Evolutionary conservation across 2,797 vertebrate species (phyloP), one percentile per base, ranked within the genome.

Genomic region (Sardinella longiceps): DNA sequence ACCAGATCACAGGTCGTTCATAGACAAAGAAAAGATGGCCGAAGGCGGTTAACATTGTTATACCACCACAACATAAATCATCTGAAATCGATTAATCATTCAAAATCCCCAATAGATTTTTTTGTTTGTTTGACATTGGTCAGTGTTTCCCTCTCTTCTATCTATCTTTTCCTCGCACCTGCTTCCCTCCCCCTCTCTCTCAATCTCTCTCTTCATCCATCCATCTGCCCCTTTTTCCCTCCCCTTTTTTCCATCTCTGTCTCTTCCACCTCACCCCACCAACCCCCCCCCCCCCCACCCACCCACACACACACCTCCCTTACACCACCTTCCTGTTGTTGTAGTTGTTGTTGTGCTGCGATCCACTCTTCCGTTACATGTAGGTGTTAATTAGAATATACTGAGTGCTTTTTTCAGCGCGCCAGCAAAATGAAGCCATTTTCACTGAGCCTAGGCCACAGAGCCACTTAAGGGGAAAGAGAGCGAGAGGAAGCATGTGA

Each of bases 351-450:
- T 23, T 18, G 81, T 14, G 63, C 28, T 4, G 63, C 12, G 30
- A 70, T 66, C 56, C 43, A 56, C 86, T 84, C 80, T 86, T 84
- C 85, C 20, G 70, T 58, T 56, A n/a, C n/a, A n/a, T n/a, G n/a
- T n/a, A 85, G 85, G 86, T 89, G 88, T 83, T 89, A 89, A 89
- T 89, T 90, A 87, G 84, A 48, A 84, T 81, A 77, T 23, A 14
- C 74, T 50, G 82, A 83, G 85, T 28, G 84, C 46, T 87, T 84
- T 88, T 89, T 89, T 60, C 43, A 74, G 83, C 81, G 58, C 80
- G 60, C 82, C 5, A 77, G 70, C 84, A 82, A 90, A 87, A 82
- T 81, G 51, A 87, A 86, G 87, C 89, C 84, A 88, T 90, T 89
- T 88, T 87, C 87, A 70, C 88, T 48, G 63, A 85, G 46, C 30